Base-by-base conservation (phyloP, 1,140 invertebrate genomes). In the Telenomus remus region DNA sequence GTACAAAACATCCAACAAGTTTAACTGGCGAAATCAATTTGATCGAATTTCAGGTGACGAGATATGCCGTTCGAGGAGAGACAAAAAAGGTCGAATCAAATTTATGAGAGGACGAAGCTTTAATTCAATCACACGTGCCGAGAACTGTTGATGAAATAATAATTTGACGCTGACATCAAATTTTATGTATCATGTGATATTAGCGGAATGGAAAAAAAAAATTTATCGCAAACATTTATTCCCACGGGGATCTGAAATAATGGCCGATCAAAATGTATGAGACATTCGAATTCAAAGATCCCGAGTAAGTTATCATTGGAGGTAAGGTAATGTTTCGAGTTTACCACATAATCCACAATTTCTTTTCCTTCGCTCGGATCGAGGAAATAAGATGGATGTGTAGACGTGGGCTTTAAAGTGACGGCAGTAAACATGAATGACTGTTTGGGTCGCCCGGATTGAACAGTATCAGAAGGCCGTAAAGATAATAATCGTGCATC, bases 401-500 rank as follows among this genome's bases (percentile, higher is more conserved):
- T 33, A n/a, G 43, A 73, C 55, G 61, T 64, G 50, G 56, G 49
- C 35, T 76, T 66, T 57, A 47, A 76, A 68, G 51, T 77, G 68
- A 68, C 68, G 54, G 49, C 50, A 51, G 46, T 77, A 72, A 77
- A 49, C 74, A 72, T 68, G 74, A 77, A 63, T 68, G 68, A 77
- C 63, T 63, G 53, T 56, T 57, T 42, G 34, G 49, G 66, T 56
- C 46, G 66, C 46, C 47, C 37, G 63, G 16, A 64, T 57, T 19
- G 68, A 77, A 77, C 42, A 49, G 46, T 69, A 72, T 72, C 51
- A 35, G 57, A 63, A 72, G 43, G 51, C 64, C 64, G 60, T 73
- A 78, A 73, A 78, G 69, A 73, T 73, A 64, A 78, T 73, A 69
- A 73, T 78, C 75, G 63, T 14, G 60, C 68, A 77, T 72, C 63